Conservation (phyloP, 2,888 invertebrate species). For the Hypena proboscidalis region DNA sequence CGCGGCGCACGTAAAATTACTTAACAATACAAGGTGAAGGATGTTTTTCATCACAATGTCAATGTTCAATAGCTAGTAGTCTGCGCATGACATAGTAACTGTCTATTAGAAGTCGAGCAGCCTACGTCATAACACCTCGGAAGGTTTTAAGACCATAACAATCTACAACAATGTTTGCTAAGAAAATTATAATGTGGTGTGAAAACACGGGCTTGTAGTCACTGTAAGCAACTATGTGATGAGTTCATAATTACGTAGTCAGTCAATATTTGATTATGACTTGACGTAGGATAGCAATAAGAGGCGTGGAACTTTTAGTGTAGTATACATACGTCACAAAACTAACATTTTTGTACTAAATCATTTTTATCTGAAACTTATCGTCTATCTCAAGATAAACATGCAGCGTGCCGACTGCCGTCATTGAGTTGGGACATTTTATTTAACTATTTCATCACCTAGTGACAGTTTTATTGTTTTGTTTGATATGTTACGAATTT, state of each 20-base stretch:
- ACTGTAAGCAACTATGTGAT: slow-evolving; percentile 31
- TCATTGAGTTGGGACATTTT: slow-evolving; percentile 35
- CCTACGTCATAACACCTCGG: slow-evolving; percentile 23
- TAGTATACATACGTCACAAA: slow-evolving; percentile 62
- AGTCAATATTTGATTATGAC: slow-evolving; percentile 65
- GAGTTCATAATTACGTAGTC: slow-evolving; percentile 58
- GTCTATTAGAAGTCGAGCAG: slow-evolving; percentile 18
- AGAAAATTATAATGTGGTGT: slow-evolving; percentile 47
- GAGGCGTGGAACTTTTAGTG: slow-evolving; percentile 78
- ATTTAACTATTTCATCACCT: slow-evolving; percentile 38
- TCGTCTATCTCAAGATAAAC: slow-evolving; percentile 34
- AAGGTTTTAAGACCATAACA: slow-evolving; percentile 42
- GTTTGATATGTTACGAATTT: slow-evolving; percentile 23
- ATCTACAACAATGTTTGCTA: slow-evolving; percentile 40
- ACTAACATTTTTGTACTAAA: slow-evolving; percentile 30
- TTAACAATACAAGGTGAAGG: slow-evolving; percentile 45
- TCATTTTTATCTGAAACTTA: slow-evolving; percentile 36
- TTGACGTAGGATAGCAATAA: slow-evolving; percentile 62
- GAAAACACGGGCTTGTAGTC: slow-evolving; percentile 45
- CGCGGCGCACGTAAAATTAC: slow-evolving; percentile 23
- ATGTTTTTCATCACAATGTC: slow-evolving; percentile 36
- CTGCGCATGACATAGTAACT: slow-evolving; percentile 42
- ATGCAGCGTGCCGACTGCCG: slow-evolving; percentile 19
- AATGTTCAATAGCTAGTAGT: slow-evolving; percentile 35
- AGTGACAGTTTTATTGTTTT: slow-evolving; percentile 32